These are phyloP conservation scores for Corythornis leucogaster DNA, from an alignment of 2,797 vertebrate genomes.

Conservation along the genomic window DNA sequence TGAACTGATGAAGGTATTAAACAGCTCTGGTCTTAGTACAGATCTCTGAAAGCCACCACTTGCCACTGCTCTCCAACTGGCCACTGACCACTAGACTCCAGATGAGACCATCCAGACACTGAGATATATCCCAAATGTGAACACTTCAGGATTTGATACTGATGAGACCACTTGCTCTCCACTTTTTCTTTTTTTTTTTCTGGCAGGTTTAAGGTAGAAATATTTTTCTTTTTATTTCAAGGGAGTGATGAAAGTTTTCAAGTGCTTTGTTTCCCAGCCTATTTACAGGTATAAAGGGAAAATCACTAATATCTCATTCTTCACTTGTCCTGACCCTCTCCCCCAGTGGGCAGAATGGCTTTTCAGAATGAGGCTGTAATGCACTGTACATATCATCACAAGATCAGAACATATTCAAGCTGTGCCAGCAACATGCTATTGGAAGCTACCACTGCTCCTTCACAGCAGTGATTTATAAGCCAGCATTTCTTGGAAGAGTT, in stretches of 20 bases:
- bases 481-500: conserved; percentile 35
- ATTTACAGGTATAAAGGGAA: not conserved
- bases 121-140: not conserved
- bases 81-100: no score
- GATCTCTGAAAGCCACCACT: no score
- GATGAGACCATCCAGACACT: not conserved
- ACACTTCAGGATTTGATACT: not conserved
- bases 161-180: not conserved
- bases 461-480: not conserved
- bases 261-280: not conserved
- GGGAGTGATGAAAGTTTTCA: not conserved
- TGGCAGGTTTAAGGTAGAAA: not conserved
- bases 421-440: not conserved
- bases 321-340: not conserved
- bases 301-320: not conserved
- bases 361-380: conserved; percentile 19
- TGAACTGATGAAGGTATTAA: no score
- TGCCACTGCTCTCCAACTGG: no score
- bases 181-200: not conserved
- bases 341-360: not conserved
- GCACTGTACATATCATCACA: not conserved
- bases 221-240: not conserved
- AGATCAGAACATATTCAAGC: conserved; percentile 2
- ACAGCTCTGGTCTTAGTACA: no score
- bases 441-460: not conserved